These are phyloP conservation scores for Chirona hameri DNA, from an alignment of 2,888 invertebrate species.

Conservation along the genomic window DNA sequence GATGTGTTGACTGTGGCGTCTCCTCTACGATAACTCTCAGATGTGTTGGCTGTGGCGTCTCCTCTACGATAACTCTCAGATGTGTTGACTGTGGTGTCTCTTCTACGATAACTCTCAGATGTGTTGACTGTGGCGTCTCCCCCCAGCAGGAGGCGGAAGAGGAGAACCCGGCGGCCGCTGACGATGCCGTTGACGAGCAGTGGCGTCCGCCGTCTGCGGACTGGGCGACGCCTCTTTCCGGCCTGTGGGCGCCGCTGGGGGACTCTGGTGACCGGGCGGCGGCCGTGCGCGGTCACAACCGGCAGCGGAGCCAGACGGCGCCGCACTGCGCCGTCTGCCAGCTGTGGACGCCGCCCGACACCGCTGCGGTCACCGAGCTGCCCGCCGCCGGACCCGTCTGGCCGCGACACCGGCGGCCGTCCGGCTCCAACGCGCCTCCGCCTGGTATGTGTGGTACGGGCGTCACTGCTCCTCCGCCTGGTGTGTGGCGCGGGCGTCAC, in stretches of 20 bases:
- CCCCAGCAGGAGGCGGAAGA: neutral
- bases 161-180: neutral
- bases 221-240: neutral
- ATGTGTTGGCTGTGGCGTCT: too few relatives aligned
- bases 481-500: too few relatives aligned
- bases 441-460: too few relatives aligned
- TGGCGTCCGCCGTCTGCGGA: neutral
- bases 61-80: too few relatives aligned
- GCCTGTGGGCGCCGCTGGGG: neutral
- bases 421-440: neutral
- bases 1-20: too few relatives aligned
- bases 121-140: too few relatives aligned
- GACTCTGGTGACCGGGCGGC: neutral
- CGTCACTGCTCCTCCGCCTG: too few relatives aligned
- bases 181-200: neutral
- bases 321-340: conserved; percentile 13
- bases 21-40: too few relatives aligned
- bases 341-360: neutral
- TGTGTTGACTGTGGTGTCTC: too few relatives aligned
- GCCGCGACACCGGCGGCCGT: neutral
- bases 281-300: neutral
- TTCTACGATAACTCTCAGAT: too few relatives aligned
- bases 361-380: neutral
- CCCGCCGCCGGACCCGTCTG: neutral
- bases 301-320: neutral